A percentile compares a stretch with the other conserved stretches of the same genome.
Conservation (phyloP, 2,888 invertebrate species). For the Coecobrya sp. region DNA sequence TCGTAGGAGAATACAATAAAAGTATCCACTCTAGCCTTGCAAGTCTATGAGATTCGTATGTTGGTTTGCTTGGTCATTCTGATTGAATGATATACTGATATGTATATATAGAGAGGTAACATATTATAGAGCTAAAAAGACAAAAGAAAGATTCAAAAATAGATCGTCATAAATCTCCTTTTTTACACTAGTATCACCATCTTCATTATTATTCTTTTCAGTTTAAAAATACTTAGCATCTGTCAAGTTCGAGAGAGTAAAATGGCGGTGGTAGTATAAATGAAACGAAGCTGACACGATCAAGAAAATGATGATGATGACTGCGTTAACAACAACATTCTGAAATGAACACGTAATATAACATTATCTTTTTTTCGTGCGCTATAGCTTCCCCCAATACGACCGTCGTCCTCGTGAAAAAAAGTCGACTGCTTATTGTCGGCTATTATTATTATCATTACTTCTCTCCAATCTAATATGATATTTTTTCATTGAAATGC, state of each 20-base stretch:
- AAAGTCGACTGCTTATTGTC: conserved; percentile 48
- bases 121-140: conserved; percentile 1
- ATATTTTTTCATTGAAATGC: conserved; percentile 42
- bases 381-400: not conserved
- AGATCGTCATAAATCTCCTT: conserved; percentile 62
- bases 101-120: not conserved
- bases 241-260: conserved; percentile 44
- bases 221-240: conserved; percentile 57
- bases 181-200: not conserved
- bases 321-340: conserved; percentile 47
- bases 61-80: conserved; percentile 56
- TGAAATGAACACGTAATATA: conserved; percentile 43
- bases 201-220: conserved; percentile 7
- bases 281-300: conserved; percentile 37
- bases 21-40: not conserved
- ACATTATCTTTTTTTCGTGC: conserved; percentile 32
- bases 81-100: not conserved
- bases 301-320: conserved; percentile 23
- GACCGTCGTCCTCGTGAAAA: not conserved
- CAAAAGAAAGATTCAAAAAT: conserved; percentile 46
- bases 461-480: not conserved
- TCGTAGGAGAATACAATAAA: not conserved
- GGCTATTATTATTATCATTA: conserved; percentile 42
- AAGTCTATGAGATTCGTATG: not conserved
- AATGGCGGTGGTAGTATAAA: conserved; percentile 29